These are phyloP conservation scores for Scylla paramamosain DNA, from an alignment of 1,140 invertebrate genomes.

Conservation along the genomic window DNA sequence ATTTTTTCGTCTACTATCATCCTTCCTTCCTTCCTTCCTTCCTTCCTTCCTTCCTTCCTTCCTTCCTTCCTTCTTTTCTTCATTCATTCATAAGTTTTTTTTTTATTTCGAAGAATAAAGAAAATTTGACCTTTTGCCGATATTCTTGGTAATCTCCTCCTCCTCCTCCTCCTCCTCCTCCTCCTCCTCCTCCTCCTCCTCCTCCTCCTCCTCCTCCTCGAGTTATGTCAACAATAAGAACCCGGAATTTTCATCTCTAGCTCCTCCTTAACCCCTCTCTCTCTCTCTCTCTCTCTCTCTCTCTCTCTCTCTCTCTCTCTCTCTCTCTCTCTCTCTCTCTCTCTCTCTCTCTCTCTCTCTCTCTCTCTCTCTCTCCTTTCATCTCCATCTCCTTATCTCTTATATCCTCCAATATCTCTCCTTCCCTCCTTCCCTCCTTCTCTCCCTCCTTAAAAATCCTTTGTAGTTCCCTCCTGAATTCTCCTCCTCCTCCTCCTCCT, in stretches of 20 bases:
- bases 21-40: too few relatives aligned
- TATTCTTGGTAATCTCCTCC: too few relatives aligned
- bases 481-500: not conserved
- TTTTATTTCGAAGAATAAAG: too few relatives aligned
- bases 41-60: too few relatives aligned
- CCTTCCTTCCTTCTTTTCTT: too few relatives aligned
- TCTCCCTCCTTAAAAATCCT: not conserved
- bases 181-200: too few relatives aligned
- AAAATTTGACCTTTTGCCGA: too few relatives aligned
- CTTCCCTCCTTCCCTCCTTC: not conserved
- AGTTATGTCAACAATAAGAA: too few relatives aligned
- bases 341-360: not conserved
- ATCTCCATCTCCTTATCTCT: not conserved
- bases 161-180: slow-evolving; percentile 32
- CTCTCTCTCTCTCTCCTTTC: not conserved
- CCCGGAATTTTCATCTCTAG: not conserved
- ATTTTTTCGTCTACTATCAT: too few relatives aligned
- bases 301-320: not conserved
- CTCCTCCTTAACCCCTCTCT: not conserved
- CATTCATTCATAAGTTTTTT: too few relatives aligned
- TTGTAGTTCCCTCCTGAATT: not conserved
- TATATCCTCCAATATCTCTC: not conserved
- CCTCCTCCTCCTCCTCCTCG: too few relatives aligned
- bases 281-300: not conserved
- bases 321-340: not conserved